Conservation (phyloP, 2,888 invertebrate species). For the Epistrophe eligans region DNA sequence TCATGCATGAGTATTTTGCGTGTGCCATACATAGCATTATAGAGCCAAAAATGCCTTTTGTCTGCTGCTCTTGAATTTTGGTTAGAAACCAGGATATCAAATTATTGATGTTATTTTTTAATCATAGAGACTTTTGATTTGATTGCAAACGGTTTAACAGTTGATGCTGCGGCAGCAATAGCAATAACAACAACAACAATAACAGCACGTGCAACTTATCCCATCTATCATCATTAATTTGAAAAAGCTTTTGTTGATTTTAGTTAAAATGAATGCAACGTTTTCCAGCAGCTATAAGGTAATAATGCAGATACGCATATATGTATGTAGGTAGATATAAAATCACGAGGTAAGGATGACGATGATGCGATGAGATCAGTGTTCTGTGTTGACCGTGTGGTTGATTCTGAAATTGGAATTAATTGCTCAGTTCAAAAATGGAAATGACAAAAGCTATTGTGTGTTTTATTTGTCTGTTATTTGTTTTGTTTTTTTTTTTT, state of each 20-base stretch:
- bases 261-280: constrained; percentile 18
- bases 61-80: constrained; percentile 10
- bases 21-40: not conserved
- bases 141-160: constrained; percentile 46
- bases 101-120: constrained; percentile 54
- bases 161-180: not conserved
- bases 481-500: not conserved
- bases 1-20: not conserved
- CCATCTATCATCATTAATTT: constrained; percentile 30
- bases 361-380: not conserved
- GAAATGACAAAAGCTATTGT: not conserved
- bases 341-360: not conserved
- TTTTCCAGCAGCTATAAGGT: constrained; percentile 6
- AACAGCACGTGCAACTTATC: constrained; percentile 24
- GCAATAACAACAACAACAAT: too few relatives aligned
- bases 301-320: not conserved
- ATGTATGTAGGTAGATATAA: too few relatives aligned
- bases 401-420: constrained; percentile 13
- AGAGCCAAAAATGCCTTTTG: not conserved
- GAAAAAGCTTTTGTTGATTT: constrained; percentile 33
- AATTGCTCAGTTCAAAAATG: constrained; percentile 29
- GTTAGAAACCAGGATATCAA: constrained; percentile 33
- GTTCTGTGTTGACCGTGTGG: constrained; percentile 14
- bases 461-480: not conserved
- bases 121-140: constrained; percentile 52